Evolutionary conservation across 2,888 invertebrate species (phyloP), one percentile per base, ranked within the genome.

Genomic region (Hirtodrosophila alboralis): DNA sequence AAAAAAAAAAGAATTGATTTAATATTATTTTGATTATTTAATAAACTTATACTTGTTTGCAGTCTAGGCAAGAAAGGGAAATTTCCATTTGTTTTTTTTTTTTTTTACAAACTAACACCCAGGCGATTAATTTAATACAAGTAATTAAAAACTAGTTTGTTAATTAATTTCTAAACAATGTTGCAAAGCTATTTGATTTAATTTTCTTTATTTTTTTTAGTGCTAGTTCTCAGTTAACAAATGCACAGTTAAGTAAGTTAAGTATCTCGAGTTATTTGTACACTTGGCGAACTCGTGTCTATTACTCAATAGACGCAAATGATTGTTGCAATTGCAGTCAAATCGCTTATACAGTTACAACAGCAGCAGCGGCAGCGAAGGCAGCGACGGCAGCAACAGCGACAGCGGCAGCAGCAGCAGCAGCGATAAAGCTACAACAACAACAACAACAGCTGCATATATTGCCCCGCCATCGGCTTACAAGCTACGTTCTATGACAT

Each of bases 401-500:
- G 31, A 41, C 51, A 38, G 49, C 38, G 26, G 54, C 47, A 54
- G 60, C 37, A 47, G 61, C 68, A 53, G 33, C 53, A 68, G 43
- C 76, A 52, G 62, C 58, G 54, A 53, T 51, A 60, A 72, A 59
- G 49, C 47, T 40, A n/a, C 57, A 45, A 31, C 31, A 51, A 18
- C 12, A 40, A 16, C 48, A 47, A 26, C 62, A 52, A 36, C 84
- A 63, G 60, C 68, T 56, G 57, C 70, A 58, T 44, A 58, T 44
- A 45, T 47, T 31, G 62, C 48, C 48, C 56, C 48, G 51, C 44
- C 53, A 62, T 59, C 60, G 73, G 73, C 77, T 80, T 73, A 60
- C 61, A 41, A 58, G 49, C 69, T 72, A 68, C 71, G 86, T 86
- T 81, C 81, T 81, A 81, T 81, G 81, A 81, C 81, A 81, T 81